Base-by-base conservation (phyloP, 1,140 invertebrate species). In the Liolophura sinensis region DNA sequence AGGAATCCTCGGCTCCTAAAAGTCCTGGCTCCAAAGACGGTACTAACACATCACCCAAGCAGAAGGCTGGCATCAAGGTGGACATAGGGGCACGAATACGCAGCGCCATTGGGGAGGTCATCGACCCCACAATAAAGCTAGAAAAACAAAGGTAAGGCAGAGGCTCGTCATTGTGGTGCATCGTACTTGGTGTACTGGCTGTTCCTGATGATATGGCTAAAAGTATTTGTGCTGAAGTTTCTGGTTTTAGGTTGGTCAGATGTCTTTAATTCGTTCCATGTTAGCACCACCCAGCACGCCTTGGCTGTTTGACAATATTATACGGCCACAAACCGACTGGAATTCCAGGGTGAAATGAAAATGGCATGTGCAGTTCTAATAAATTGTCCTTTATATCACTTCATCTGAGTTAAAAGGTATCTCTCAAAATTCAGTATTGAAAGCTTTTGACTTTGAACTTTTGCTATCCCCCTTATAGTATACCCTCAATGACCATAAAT, bases 61-160 rank as follows among this genome's bases (percentile, higher is more conserved):
- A 60, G 59, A 40, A 31, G 12, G 55, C 24, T 57, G 31, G 31
- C 16, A 27, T 57, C 6, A 57, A 57, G 24, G 24, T 57, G 16
- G 55, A 80, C 62, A 80, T 82, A 71, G 74, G 74, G 47, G 78
- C 76, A 65, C 66, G 72, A 24, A 72, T 72, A 1, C 55, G 78
- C n/a, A 74, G 76, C 59, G 87, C 88, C 16, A 87, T 89, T 27
- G 88, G 88, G 40, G 91, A 93, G 78, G 87, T 90, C 16, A 90
- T 95, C 64, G 92, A 95, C 81, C 89, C 91, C 4, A 87, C 90
- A 68, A 86, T 94, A 72, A 92, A 92, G 55, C 85, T 95, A 61
- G 92, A 94, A 82, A 90, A 92, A 80, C 93, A 95, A 87, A 91
- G 91, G 93, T 94, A 85, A 82, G 87, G 78, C 58, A 11, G 0